phyloP scores from a whole-genome alignment of 92 coral and sea anemone species.

The Porites evermanni region DNA sequence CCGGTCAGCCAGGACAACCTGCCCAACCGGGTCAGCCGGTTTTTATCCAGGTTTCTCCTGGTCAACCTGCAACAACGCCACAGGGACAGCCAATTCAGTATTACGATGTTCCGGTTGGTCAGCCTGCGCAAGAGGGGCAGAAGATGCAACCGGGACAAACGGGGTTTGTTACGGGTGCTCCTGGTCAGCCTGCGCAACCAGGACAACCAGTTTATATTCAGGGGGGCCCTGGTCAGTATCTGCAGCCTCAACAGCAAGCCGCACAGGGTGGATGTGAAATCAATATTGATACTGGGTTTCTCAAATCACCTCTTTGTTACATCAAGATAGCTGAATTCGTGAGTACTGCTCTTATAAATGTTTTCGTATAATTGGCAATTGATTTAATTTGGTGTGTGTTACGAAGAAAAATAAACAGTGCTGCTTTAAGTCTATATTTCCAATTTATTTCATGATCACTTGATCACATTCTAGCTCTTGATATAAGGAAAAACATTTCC shows the following conservation, averaged over 20 bases:
- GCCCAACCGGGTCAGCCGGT: constrained; percentile 17
- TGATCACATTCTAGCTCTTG: too few species aligned
- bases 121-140: constrained; percentile 3
- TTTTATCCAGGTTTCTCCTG: constrained; percentile 32
- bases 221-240: not conserved
- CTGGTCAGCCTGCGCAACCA: constrained; percentile 4
- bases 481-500: too few species aligned
- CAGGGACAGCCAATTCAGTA: constrained; percentile 49
- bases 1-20: constrained; percentile 15
- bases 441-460: too few species aligned
- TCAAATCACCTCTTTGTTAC: constrained; percentile 22
- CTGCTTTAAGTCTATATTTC: too few species aligned
- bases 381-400: too few species aligned
- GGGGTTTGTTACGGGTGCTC: not conserved
- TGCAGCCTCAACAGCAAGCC: constrained; percentile 16
- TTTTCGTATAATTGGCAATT: too few species aligned
- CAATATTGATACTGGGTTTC: not conserved
- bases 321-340: constrained; percentile 41
- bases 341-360: not conserved
- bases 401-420: too few species aligned
- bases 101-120: constrained; percentile 17
- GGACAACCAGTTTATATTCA: not conserved
- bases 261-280: not conserved
- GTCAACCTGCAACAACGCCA: constrained; percentile 27
- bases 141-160: constrained; percentile 13